A percentile compares a stretch with the other conserved stretches of the same genome.
Evolutionary conservation across 64 coral and sea anemone genomes (phyloP).

Genomic region (Actinia equina): DNA sequence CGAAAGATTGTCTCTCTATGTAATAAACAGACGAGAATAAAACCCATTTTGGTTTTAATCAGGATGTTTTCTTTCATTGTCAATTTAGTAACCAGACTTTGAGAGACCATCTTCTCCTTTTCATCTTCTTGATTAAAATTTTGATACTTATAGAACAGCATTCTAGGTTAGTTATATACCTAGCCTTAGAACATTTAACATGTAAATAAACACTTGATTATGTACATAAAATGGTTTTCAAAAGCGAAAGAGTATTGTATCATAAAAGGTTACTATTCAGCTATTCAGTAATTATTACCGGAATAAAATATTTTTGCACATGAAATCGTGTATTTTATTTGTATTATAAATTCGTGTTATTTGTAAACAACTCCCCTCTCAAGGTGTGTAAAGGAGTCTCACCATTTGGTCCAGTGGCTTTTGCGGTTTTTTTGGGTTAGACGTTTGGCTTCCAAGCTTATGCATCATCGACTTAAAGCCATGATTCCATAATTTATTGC

Average conservation of each 20-base stretch:
- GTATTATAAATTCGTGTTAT: not conserved
- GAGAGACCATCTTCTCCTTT: not conserved
- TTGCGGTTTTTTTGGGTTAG: not conserved
- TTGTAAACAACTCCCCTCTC: not conserved
- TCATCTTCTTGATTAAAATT: not conserved
- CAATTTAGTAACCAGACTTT: not conserved
- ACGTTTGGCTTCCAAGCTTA: not conserved
- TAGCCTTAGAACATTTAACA: not conserved
- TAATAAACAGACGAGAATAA: not conserved
- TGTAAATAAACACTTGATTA: constrained; percentile 1
- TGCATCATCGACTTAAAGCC: not conserved
- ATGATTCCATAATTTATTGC: constrained; percentile 2
- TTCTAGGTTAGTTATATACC: not conserved
- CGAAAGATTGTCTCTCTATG: not conserved
- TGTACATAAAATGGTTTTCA: constrained; percentile 1
- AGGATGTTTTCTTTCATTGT: too few relatives aligned
- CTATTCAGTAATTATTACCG: not conserved
- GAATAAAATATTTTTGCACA: constrained; percentile 3
- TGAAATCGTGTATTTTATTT: not conserved
- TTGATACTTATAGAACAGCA: not conserved
- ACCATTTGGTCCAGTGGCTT: not conserved
- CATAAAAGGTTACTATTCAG: not conserved
- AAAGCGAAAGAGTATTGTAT: constrained; percentile 13
- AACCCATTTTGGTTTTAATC: not conserved
- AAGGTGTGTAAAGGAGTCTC: not conserved